A percentile compares a stretch with the other conserved stretches of the same genome.
phyloP scores from a whole-genome alignment of 2,113 vertebrate genomes.

The Cyrtonyx montezumae region DNA sequence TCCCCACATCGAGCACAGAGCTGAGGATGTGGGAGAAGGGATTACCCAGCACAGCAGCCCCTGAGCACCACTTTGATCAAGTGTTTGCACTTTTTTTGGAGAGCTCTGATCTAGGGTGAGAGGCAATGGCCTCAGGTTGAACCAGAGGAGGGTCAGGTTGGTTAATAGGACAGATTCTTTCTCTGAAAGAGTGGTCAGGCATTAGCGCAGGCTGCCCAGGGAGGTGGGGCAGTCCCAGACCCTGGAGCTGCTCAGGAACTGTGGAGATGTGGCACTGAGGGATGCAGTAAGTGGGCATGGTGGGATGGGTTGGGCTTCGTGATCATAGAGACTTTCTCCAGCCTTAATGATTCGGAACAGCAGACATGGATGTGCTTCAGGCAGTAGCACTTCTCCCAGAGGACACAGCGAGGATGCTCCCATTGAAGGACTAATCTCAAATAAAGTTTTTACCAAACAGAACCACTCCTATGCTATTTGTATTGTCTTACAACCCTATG shows the following conservation, averaged over 20 bases:
- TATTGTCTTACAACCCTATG: neutral
- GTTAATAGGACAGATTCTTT: no score
- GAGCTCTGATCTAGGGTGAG: neutral
- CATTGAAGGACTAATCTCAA: neutral
- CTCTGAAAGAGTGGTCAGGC: no score
- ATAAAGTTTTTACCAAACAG: neutral
- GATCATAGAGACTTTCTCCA: no score
- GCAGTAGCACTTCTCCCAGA: neutral
- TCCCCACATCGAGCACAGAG: neutral
- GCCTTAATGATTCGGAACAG: neutral
- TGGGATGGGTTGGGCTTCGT: no score
- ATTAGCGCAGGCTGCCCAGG: no score
- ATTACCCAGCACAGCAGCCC: neutral
- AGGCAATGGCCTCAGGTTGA: no score
- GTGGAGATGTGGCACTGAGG: no score
- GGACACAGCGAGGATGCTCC: neutral
- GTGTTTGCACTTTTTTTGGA: neutral
- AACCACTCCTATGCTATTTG: neutral
- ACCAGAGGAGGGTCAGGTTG: no score
- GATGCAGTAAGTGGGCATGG: no score
- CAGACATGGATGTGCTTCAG: no score
- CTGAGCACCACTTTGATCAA: accelerated
- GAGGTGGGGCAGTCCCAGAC: no score
- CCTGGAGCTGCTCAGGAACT: no score
- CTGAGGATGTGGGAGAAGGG: neutral